Percentiles rank a stretch among this genome's conserved stretches.
Conservation (phyloP, 2,113 vertebrate species). For the Pan paniscus region DNA sequence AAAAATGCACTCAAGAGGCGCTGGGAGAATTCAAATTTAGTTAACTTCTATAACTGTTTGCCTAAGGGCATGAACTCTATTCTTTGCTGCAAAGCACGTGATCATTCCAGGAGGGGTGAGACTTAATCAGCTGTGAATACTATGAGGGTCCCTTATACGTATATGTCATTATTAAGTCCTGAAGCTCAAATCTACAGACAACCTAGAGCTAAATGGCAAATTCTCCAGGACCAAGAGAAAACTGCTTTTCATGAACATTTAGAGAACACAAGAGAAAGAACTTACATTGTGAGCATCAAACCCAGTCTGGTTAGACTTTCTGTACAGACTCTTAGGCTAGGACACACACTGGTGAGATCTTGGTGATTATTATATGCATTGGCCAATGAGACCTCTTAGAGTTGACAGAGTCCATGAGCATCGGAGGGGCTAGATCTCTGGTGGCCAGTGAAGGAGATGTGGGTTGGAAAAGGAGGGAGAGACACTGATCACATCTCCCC, state of each 20-base stretch:
- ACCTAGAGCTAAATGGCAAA: neutral
- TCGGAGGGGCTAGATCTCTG: neutral
- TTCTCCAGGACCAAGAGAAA: neutral
- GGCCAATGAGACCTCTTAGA: neutral
- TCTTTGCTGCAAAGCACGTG: constrained; percentile 30
- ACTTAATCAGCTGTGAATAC: constrained; percentile 57
- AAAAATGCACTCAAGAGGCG: constrained; percentile 45
- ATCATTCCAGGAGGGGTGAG: neutral
- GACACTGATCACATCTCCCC: no score
- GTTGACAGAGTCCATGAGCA: rapidly evolving
- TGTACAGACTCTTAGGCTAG: neutral
- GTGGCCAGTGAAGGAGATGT: neutral
- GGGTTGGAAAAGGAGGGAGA: neutral
- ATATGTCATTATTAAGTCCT: constrained; percentile 10
- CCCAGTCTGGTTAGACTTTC: neutral
- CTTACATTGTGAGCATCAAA: neutral
- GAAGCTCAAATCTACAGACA: neutral
- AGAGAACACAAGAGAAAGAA: neutral
- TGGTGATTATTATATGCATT: rapidly evolving
- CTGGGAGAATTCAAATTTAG: constrained; percentile 67
- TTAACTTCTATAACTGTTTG: constrained; percentile 62
- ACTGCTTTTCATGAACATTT: neutral
- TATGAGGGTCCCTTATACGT: neutral
- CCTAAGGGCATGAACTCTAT: constrained; percentile 46
- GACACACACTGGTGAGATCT: rapidly evolving